Conservation (phyloP, 2,888 invertebrate genomes). For the Nomada ruficornis region DNA sequence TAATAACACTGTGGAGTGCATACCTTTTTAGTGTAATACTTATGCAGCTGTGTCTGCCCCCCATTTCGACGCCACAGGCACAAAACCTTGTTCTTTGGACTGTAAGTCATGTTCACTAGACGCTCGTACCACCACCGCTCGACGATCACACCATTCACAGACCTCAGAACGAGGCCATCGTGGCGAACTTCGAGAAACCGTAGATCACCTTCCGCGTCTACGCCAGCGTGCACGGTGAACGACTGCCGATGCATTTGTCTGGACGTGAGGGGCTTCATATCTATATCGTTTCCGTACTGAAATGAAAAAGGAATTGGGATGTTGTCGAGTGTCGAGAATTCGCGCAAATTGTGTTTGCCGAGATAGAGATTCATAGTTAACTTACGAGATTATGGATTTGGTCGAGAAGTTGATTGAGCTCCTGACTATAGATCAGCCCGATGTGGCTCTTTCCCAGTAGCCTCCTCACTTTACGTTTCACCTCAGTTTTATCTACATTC, state of each 20-base stretch:
- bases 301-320: conserved; percentile 23
- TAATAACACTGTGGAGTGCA: neutral
- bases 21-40: conserved; percentile 99
- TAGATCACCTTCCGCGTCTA: conserved; percentile 95
- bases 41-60: conserved; percentile 97
- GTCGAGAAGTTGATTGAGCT: conserved; percentile 98
- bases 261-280: conserved; percentile 97
- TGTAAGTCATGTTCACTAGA: conserved; percentile 99
- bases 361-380: conserved; percentile 56
- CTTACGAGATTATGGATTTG: conserved; percentile 96
- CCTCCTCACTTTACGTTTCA: conserved; percentile 94
- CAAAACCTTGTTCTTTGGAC: conserved; percentile 98
- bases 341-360: neutral
- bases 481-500: conserved; percentile 92
- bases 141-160: conserved; percentile 93
- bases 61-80: conserved; percentile 99
- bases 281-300: conserved; percentile 99
- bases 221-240: conserved; percentile 98
- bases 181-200: conserved; percentile 98
- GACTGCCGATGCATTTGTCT: conserved; percentile 97
- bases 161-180: conserved; percentile 95
- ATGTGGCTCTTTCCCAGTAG: conserved; percentile 99
- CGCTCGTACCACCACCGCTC: conserved; percentile 99
- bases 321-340: neutral
- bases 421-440: conserved; percentile 98